A percentile compares a stretch with the other conserved stretches of the same genome.
Conservation (phyloP, 2,888 invertebrate genomes). For the Stenotaenia linearis region DNA sequence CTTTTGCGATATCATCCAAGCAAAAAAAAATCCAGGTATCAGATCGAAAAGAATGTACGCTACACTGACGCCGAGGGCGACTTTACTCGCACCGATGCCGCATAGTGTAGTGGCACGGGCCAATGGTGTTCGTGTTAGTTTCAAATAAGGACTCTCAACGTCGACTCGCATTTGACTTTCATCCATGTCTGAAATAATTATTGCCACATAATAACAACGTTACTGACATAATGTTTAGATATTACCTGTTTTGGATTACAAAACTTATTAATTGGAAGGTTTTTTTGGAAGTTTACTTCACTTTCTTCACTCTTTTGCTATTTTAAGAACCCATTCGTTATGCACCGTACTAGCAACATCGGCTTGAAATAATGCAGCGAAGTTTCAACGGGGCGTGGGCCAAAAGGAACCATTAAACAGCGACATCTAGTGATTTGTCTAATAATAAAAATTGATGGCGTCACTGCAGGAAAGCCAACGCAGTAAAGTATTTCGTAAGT, state of each 20-base stretch:
- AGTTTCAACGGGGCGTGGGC: background rate
- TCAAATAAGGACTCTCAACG: background rate
- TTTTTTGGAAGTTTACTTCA: too few relatives aligned
- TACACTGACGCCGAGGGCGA: background rate
- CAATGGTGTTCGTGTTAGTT: background rate
- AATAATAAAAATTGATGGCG: background rate
- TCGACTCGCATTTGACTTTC: background rate
- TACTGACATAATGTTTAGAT: too few relatives aligned
- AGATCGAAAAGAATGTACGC: background rate
- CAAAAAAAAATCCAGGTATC: background rate
- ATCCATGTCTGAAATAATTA: background rate
- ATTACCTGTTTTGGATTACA: too few relatives aligned
- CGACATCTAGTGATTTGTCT: background rate
- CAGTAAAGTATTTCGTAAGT: too few relatives aligned
- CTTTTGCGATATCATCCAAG: background rate
- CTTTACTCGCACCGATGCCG: background rate
- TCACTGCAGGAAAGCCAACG: background rate
- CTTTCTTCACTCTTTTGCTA: too few relatives aligned
- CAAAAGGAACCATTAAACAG: background rate
- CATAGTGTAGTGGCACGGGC: background rate
- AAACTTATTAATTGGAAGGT: too few relatives aligned
- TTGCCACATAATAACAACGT: background rate
- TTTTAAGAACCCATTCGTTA: too few relatives aligned
- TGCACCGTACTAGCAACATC: too few relatives aligned
- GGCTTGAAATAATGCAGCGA: background rate